Evolutionary conservation across 2,888 invertebrate genomes (phyloP).

Genomic region (Drosophila lacicola): DNA sequence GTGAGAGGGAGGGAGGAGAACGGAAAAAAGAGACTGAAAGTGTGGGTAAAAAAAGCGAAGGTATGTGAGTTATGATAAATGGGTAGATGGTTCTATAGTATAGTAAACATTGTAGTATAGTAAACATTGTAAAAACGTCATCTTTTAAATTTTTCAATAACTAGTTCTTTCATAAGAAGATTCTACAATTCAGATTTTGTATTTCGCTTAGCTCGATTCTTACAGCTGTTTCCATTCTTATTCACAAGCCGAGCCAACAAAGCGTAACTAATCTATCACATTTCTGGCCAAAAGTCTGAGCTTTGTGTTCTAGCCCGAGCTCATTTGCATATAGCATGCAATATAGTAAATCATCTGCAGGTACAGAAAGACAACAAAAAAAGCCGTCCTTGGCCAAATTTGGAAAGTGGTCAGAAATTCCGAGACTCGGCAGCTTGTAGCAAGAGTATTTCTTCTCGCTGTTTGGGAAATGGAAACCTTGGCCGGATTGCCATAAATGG

Average conservation of each 20-base stretch:
- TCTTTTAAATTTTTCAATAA: not conserved
- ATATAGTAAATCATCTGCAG: conserved; percentile 42
- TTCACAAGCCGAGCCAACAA: conserved; percentile 40
- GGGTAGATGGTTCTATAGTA: too few relatives aligned
- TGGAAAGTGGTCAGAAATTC: conserved; percentile 56
- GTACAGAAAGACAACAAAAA: conserved; percentile 46
- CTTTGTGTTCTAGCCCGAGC: conserved; percentile 15
- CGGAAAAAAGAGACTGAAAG: not conserved
- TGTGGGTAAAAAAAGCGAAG: too few relatives aligned
- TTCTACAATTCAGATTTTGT: not conserved
- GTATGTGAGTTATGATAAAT: too few relatives aligned
- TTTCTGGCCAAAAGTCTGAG: conserved; percentile 32
- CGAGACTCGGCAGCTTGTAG: conserved; percentile 14
- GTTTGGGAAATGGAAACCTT: conserved; percentile 66
- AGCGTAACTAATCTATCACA: conserved; percentile 64
- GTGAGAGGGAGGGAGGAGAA: not conserved
- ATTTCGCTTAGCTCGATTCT: not conserved
- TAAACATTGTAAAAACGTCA: not conserved
- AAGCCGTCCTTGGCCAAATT: conserved; percentile 57
- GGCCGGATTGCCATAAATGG: conserved; percentile 51
- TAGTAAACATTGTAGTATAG: too few relatives aligned
- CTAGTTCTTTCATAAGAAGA: not conserved
- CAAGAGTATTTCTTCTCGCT: conserved; percentile 32
- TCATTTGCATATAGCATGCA: conserved; percentile 66
- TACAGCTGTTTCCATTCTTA: conserved; percentile 12